Conservation (phyloP, 2,888 invertebrate genomes). For the Parnassius glacialis region DNA sequence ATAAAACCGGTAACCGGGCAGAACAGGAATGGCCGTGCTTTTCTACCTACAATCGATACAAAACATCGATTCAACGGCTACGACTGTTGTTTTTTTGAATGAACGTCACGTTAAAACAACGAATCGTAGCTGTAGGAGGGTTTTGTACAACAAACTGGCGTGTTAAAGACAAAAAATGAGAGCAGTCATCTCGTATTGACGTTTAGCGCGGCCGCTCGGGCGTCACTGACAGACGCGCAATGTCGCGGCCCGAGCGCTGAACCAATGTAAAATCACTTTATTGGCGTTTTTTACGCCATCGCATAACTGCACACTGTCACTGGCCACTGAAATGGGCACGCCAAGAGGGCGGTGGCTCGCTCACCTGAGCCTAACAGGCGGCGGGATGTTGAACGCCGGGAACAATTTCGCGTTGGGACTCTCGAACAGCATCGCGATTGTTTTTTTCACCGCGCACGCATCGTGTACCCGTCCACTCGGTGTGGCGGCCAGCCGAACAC, state of each 20-base stretch:
- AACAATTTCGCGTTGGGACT: conserved; percentile 86
- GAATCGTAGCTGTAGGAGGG: not conserved
- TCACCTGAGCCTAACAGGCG: conserved; percentile 83
- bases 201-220: conserved; percentile 43
- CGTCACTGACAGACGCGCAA: conserved; percentile 47
- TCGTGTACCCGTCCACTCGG: conserved; percentile 61
- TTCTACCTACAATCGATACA: conserved; percentile 23
- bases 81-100: conserved; percentile 9
- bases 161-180: conserved; percentile 30
- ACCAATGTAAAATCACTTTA: conserved; percentile 55
- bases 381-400: conserved; percentile 86
- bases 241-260: conserved; percentile 47
- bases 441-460: conserved; percentile 68
- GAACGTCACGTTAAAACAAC: conserved; percentile 7
- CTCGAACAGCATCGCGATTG: conserved; percentile 85
- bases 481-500: conserved; percentile 67
- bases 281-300: conserved; percentile 56
- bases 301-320: conserved; percentile 50
- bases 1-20: conserved; percentile 19
- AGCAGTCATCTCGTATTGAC: conserved; percentile 52
- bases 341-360: conserved; percentile 38
- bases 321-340: conserved; percentile 32
- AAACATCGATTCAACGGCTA: conserved; percentile 15
- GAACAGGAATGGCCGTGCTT: conserved; percentile 17
- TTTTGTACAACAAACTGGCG: conserved; percentile 4